A percentile compares a stretch with the other conserved stretches of the same genome.
These are phyloP conservation scores for Ispidina picta DNA, from an alignment of 2,797 vertebrate genomes.

Conservation along the genomic window DNA sequence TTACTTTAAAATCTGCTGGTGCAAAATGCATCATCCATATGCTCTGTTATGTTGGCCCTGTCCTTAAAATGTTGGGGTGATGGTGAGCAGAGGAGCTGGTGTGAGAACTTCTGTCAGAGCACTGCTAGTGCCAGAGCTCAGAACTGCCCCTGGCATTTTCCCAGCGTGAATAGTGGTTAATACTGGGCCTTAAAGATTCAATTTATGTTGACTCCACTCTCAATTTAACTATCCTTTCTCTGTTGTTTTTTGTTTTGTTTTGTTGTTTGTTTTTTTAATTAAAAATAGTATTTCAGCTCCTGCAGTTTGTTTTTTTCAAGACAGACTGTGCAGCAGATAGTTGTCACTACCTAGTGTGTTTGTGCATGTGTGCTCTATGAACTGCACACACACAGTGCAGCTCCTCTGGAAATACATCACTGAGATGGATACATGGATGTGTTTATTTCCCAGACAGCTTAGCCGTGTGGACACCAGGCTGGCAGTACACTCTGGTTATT, in stretches of 20 bases:
- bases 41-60: neutral
- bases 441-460: neutral
- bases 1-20: neutral
- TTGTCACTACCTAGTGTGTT: neutral
- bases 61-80: neutral
- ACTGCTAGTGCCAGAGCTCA: neutral
- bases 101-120: constrained; percentile 1
- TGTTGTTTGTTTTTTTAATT: neutral
- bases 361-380: neutral
- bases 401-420: neutral
- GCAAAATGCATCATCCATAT: neutral
- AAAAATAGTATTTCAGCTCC: neutral
- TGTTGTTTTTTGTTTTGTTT: neutral
- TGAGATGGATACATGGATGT: neutral
- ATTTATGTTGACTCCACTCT: neutral
- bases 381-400: neutral
- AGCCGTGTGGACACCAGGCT: neutral
- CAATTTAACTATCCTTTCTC: neutral
- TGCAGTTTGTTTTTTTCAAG: neutral
- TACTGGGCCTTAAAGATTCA: neutral
- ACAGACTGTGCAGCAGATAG: neutral
- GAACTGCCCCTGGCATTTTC: constrained; percentile 29
- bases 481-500: neutral
- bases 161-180: neutral
- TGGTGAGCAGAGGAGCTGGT: neutral